Percentiles rank a stretch among this genome's conserved stretches.
These are phyloP conservation scores for Semaprochilodus insignis DNA, from an alignment of 2,797 vertebrate genomes.

Conservation along the genomic window DNA sequence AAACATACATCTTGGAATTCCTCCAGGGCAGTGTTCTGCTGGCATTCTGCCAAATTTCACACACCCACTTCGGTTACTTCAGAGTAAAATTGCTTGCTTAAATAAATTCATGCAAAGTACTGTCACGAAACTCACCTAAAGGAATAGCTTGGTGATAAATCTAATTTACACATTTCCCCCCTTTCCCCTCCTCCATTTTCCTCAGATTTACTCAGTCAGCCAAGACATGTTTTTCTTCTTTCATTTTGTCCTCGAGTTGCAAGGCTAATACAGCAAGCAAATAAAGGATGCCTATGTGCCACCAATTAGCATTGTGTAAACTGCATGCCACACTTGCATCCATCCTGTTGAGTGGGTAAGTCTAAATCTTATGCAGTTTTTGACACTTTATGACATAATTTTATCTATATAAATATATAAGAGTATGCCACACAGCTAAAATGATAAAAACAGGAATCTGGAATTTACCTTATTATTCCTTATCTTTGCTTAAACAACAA, in stretches of 20 bases:
- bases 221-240: background rate
- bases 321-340: background rate
- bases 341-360: background rate
- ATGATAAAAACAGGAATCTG: too few species aligned
- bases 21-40: background rate
- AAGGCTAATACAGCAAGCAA: background rate
- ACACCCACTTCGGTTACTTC: conserved; percentile 23
- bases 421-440: too few species aligned
- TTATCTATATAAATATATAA: too few species aligned
- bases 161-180: background rate
- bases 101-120: background rate
- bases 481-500: too few species aligned
- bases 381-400: too few species aligned
- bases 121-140: background rate
- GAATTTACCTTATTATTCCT: too few species aligned
- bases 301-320: background rate
- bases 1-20: conserved; percentile 6
- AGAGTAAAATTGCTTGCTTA: background rate
- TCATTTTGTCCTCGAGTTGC: background rate
- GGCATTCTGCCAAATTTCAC: conserved; percentile 37
- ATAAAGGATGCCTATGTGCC: background rate
- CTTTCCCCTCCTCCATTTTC: too few species aligned
- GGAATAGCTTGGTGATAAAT: background rate
- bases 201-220: background rate
- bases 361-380: too few species aligned